A percentile compares a stretch with the other conserved stretches of the same genome.
phyloP scores from a whole-genome alignment of 2,888 invertebrate species.

The Harmothoe impar region DNA sequence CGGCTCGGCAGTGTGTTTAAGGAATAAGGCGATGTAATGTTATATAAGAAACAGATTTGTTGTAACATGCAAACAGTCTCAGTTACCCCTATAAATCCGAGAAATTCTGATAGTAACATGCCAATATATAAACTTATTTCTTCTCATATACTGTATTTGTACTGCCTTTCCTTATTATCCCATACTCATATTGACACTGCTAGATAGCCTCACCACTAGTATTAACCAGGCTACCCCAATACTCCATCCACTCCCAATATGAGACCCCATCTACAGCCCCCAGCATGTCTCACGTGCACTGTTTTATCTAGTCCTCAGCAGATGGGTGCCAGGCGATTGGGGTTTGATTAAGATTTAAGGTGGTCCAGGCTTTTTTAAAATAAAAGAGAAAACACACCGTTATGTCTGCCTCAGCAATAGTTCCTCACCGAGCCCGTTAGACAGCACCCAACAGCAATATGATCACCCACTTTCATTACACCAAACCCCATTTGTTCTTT shows the following conservation, averaged over 20 bases:
- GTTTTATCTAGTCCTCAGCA: not conserved
- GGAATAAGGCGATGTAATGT: no score
- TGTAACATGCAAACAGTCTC: no score
- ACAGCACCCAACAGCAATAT: not conserved
- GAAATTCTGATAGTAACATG: no score
- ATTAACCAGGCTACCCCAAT: no score
- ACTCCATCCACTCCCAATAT: no score
- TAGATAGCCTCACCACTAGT: no score
- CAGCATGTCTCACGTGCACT: not conserved
- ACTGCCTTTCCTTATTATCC: no score
- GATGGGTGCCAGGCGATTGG: not conserved
- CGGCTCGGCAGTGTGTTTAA: not conserved
- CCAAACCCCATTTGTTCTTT: not conserved
- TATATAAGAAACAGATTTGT: no score
- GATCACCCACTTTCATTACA: slow-evolving; percentile 2
- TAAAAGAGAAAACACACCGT: not conserved
- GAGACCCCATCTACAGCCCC: not conserved
- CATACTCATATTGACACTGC: no score
- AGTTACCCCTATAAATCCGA: no score
- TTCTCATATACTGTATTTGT: no score
- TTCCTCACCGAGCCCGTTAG: not conserved
- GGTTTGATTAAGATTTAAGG: slow-evolving; percentile 25
- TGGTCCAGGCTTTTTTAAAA: not conserved
- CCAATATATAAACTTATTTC: no score
- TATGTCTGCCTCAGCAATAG: not conserved